Evolutionary conservation across 1,140 invertebrate genomes (phyloP).

Genomic region (Maconellicoccus hirsutus): DNA sequence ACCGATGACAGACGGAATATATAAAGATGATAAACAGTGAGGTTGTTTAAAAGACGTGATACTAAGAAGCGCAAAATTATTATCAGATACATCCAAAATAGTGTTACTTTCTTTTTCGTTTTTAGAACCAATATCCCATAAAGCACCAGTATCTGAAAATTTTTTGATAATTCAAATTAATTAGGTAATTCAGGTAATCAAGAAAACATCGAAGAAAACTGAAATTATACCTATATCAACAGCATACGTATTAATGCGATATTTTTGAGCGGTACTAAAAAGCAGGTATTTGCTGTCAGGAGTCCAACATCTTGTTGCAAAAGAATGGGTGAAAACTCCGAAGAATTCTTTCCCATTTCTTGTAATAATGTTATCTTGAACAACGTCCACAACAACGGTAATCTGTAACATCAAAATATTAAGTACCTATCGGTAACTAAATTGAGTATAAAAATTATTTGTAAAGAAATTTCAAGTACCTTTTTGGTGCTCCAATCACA

Average conservation of each 20-base stretch:
- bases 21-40: neutral
- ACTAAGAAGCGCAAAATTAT: neutral
- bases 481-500: constrained; percentile 36
- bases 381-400: neutral
- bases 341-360: constrained; percentile 10
- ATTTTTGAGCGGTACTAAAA: neutral
- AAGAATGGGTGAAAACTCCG: neutral
- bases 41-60: neutral
- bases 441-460: neutral
- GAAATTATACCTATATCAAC: neutral
- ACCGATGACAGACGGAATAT: neutral
- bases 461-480: no score
- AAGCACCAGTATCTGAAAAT: neutral
- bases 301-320: constrained; percentile 6
- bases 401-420: neutral
- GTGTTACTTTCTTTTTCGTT: neutral
- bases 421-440: no score
- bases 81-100: constrained; percentile 1
- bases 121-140: constrained; percentile 7
- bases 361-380: neutral
- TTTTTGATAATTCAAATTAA: no score
- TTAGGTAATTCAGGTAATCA: no score
- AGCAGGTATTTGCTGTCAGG: neutral
- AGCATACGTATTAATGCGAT: constrained; percentile 12
- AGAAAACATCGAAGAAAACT: neutral